Conservation (phyloP, 2,888 invertebrate genomes). For the Callosobruchus maculatus region DNA sequence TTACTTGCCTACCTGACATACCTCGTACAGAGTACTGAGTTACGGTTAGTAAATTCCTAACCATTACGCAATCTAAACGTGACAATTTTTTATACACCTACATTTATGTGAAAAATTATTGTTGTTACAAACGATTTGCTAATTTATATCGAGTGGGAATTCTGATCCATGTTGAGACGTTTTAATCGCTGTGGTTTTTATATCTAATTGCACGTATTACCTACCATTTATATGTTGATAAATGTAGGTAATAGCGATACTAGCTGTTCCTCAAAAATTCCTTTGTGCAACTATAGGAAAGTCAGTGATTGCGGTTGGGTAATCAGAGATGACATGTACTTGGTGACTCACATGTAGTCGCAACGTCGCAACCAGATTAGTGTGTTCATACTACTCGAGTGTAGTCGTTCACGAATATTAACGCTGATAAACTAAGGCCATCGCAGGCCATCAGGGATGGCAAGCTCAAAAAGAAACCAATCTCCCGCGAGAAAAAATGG, state of each 20-base stretch:
- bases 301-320: neutral
- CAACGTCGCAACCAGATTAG: no score
- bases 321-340: neutral
- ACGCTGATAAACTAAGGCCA: no score
- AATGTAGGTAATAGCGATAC: neutral
- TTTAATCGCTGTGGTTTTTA: neutral
- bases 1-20: no score
- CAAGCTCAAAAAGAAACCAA: no score
- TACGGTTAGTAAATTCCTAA: neutral
- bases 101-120: neutral
- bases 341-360: neutral
- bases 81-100: neutral
- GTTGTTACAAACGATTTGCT: neutral
- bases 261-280: neutral
- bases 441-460: no score
- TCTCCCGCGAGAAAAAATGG: no score
- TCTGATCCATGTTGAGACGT: neutral
- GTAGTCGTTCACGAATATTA: no score
- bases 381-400: no score
- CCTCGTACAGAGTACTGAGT: neutral
- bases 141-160: neutral
- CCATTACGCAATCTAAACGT: neutral
- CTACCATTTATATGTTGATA: neutral
- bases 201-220: neutral
- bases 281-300: neutral